These are phyloP conservation scores for Frankliniella fusca DNA, from an alignment of 2,888 invertebrate species.

Conservation along the genomic window DNA sequence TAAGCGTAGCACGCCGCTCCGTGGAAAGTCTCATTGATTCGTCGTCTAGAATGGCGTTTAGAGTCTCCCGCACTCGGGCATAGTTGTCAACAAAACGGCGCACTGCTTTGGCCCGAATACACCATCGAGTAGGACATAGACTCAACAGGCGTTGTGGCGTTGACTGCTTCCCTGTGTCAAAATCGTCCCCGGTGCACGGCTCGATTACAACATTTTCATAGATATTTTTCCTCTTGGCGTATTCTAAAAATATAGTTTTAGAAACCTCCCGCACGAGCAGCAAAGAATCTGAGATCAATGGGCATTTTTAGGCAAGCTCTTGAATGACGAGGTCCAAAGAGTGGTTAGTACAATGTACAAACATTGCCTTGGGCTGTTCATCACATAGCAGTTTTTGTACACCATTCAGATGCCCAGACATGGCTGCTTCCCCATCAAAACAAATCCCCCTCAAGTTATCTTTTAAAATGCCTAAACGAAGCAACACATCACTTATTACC, in stretches of 20 bases:
- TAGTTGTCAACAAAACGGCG: neutral
- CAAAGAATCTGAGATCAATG: constrained; percentile 29
- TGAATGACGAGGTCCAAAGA: constrained; percentile 32
- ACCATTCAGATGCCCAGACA: constrained; percentile 32
- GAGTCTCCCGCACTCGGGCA: neutral
- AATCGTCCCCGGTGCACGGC: neutral
- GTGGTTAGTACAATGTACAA: constrained; percentile 33
- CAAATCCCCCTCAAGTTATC: constrained; percentile 32
- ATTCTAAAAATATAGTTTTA: neutral
- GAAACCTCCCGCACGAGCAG: constrained; percentile 30
- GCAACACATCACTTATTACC: neutral
- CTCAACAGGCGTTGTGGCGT: neutral
- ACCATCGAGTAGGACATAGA: neutral
- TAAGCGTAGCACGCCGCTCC: too few relatives aligned
- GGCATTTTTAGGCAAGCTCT: constrained; percentile 30
- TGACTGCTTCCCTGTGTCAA: neutral
- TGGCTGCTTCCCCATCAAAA: constrained; percentile 31
- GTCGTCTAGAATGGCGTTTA: neutral
- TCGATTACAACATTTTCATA: neutral
- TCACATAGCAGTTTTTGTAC: constrained; percentile 28
- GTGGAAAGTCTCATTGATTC: too few relatives aligned
- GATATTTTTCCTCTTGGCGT: neutral
- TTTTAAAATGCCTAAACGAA: neutral
- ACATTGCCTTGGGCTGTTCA: constrained; percentile 30
- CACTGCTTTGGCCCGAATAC: neutral